Evolutionary conservation across 2,797 vertebrate genomes (phyloP).

Genomic region (Nothura maculosa): DNA sequence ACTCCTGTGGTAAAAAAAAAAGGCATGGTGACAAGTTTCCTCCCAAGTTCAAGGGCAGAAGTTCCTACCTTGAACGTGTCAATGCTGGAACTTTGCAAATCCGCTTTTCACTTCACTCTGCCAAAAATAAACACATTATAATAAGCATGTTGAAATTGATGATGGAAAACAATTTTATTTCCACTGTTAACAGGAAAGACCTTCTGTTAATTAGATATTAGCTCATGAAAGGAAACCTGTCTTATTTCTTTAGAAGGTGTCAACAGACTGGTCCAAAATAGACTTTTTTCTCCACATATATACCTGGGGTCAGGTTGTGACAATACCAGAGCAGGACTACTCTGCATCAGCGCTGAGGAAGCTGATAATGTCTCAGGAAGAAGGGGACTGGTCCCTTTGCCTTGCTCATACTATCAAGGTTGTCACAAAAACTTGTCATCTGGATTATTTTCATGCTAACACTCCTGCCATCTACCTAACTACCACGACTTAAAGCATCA

Average conservation of each 20-base stretch:
- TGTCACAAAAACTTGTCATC: not conserved
- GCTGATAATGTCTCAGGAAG: not conserved
- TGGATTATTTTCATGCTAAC: not conserved
- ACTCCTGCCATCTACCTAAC: not conserved
- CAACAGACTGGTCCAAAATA: not conserved
- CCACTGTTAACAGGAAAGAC: not conserved
- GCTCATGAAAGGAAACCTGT: not conserved
- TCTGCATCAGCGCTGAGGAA: not conserved
- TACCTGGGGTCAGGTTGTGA: not conserved
- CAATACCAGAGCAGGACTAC: not conserved
- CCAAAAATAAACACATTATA: constrained; percentile 40
- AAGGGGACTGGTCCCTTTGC: not conserved
- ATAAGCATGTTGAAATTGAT: not conserved
- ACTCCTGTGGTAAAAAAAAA: not conserved
- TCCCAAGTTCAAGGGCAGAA: not conserved
- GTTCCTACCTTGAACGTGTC: constrained; percentile 21
- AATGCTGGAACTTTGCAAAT: not conserved
- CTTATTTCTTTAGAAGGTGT: not conserved
- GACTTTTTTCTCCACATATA: not conserved
- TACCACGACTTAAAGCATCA: not conserved
- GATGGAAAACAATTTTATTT: not conserved
- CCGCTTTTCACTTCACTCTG: constrained; percentile 53
- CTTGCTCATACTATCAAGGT: not conserved
- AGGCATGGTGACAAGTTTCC: not conserved
- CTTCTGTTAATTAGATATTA: not conserved